Base-by-base conservation (phyloP, 2,888 invertebrate species). In the Lycia hirtaria region DNA sequence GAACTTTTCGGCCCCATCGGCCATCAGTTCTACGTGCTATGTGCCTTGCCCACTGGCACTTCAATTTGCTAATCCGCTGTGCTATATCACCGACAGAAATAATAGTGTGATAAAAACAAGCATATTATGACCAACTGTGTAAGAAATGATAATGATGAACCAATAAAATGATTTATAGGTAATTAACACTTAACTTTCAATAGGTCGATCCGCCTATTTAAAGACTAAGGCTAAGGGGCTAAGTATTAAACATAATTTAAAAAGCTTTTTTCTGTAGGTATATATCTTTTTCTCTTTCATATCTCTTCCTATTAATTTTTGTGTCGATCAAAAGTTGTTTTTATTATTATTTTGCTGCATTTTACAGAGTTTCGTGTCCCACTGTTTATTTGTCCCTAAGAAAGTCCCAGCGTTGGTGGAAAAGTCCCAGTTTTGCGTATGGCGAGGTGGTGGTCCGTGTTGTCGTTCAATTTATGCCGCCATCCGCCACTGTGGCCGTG, bases 361-460 rank as follows among this genome's bases (percentile, higher is more conserved):
- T 40, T 40, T 40, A 4, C 3, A 7, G 5, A 9, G 17, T 28
- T 41, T 7, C 41, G 2, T 41, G 17, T 41, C 41, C 26, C n/a
- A 2, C 14, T 0, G 2, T n/a, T 10, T 10, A 28, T 28, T 40
- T 40, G 3, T 17, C 41, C 1, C 0, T 10, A 15, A 15, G 41
- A 26, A 41, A 28, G 41, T 41, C 38, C 14, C 19, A 9, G 15
- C 28, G 26, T 41, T 26, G 26, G 41, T 41, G 17, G 38, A 56
- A 56, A 56, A 56, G 44, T 50, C 50, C 17, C 48, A 44, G 56
- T 56, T 56, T 47, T 12, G 43, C 43, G 49, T 38, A 56, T 56
- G 44, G 57, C 57, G 57, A 58, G 57, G 57, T 58, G 57, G 57
- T 52, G 35, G 33, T 41, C 57, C 57, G 48, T 58, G 57, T 58